phyloP scores from a whole-genome alignment of 2,113 vertebrate genomes.

The Malurus cyaneus region DNA sequence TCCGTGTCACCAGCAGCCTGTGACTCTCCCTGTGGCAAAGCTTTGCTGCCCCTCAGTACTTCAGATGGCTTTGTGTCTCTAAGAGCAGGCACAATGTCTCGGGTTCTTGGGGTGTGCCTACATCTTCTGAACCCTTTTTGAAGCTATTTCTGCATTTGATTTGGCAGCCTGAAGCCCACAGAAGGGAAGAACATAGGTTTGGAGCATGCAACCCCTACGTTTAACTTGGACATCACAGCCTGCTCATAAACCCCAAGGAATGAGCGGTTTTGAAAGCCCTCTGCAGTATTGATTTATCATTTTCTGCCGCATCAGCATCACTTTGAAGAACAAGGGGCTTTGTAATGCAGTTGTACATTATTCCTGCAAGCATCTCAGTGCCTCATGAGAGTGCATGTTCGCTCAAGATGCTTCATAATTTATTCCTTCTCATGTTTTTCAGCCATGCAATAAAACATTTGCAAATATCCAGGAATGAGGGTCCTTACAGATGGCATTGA shows the following conservation, averaged over 20 bases:
- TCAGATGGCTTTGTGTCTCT: conserved; percentile 15
- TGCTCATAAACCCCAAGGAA: background rate
- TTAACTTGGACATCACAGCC: conserved; percentile 1
- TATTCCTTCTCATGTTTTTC: conserved; percentile 16
- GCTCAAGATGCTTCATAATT: background rate
- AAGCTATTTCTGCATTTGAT: conserved; percentile 26
- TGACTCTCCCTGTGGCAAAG: background rate
- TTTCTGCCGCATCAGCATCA: conserved; percentile 19
- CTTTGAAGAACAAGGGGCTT: conserved; percentile 30
- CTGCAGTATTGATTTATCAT: background rate
- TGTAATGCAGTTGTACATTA: background rate
- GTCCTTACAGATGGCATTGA: background rate
- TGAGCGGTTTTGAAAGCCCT: background rate
- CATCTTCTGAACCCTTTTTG: conserved; percentile 8
- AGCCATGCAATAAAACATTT: background rate
- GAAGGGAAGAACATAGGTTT: background rate
- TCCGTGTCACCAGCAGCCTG: background rate
- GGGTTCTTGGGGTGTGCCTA: background rate
- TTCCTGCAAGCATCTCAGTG: background rate
- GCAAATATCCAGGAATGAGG: background rate
- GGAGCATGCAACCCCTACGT: background rate
- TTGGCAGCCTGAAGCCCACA: background rate
- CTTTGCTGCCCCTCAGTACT: conserved; percentile 10
- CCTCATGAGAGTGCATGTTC: background rate
- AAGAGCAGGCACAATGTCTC: conserved; percentile 1